A percentile compares a stretch with the other conserved stretches of the same genome.
phyloP scores from a whole-genome alignment of 2,797 vertebrate genomes.

The Spinibarbus caldwelli region DNA sequence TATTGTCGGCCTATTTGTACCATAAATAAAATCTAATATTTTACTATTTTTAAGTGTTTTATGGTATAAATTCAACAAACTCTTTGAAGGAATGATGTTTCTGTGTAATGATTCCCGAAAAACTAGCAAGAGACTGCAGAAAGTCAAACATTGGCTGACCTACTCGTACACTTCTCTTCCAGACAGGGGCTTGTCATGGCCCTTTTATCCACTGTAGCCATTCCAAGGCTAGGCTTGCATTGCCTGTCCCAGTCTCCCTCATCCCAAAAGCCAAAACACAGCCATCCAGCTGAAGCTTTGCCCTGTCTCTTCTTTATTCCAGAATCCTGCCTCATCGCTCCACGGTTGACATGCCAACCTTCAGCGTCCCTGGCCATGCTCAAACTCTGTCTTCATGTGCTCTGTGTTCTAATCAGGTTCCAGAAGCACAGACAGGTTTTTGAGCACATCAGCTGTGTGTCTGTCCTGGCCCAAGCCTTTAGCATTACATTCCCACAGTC shows the following conservation, averaged over 20 bases:
- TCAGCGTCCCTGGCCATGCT: constrained; percentile 32
- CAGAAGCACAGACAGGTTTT: constrained; percentile 54
- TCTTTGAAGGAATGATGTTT: neutral
- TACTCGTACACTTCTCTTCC: constrained; percentile 45
- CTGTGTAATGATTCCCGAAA: constrained; percentile 26
- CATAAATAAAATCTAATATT: neutral
- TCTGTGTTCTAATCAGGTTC: constrained; percentile 42
- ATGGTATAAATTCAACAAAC: neutral
- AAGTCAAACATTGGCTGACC: constrained; percentile 53
- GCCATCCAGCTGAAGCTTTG: constrained; percentile 51
- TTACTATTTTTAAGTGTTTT: neutral
- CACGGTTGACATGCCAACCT: constrained; percentile 45
- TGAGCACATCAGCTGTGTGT: constrained; percentile 72
- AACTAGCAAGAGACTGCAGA: constrained; percentile 33
- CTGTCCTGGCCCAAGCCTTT: constrained; percentile 58
- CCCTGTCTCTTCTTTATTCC: constrained; percentile 43
- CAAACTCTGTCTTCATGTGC: constrained; percentile 42
- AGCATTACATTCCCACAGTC: constrained; percentile 78
- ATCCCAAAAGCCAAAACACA: constrained; percentile 42
- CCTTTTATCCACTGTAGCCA: constrained; percentile 47
- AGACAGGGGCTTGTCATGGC: constrained; percentile 51
- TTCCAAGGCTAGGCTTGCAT: constrained; percentile 42
- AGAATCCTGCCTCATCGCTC: constrained; percentile 49
- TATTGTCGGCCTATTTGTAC: neutral
- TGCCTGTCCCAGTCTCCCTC: constrained; percentile 38